phyloP scores from a whole-genome alignment of 2,888 invertebrate genomes.

The Corbicula japonica region DNA sequence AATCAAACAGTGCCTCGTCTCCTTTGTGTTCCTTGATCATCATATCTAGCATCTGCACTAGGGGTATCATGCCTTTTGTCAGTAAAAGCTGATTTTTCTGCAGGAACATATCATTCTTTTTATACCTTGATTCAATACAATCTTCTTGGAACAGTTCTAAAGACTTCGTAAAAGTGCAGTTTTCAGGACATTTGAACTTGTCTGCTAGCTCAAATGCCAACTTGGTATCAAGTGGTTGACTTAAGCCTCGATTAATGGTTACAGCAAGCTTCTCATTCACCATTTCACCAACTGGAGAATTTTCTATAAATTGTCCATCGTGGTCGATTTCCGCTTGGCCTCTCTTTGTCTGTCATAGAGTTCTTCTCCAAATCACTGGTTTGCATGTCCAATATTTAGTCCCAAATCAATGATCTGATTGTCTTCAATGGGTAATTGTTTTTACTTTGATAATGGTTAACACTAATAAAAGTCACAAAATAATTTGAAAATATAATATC shows the following conservation, averaged over 20 bases:
- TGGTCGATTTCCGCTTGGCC: too few relatives aligned
- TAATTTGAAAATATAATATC: too few relatives aligned
- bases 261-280: not conserved
- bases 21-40: not conserved
- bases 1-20: not conserved
- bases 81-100: not conserved
- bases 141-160: slow-evolving; percentile 4
- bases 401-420: too few relatives aligned
- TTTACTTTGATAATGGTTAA: too few relatives aligned
- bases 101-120: slow-evolving; percentile 2
- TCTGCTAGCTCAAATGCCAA: not conserved
- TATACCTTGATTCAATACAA: not conserved
- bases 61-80: slow-evolving; percentile 6
- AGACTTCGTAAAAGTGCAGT: not conserved
- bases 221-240: not conserved
- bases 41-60: slow-evolving; percentile 13
- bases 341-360: too few relatives aligned
- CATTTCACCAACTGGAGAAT: not conserved
- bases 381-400: too few relatives aligned
- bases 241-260: not conserved
- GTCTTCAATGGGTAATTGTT: too few relatives aligned
- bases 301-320: not conserved
- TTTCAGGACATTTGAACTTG: slow-evolving; percentile 9
- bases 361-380: too few relatives aligned
- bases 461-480: too few relatives aligned